Conservation (phyloP, 2,888 invertebrate species). For the Harpalus rufipes region DNA sequence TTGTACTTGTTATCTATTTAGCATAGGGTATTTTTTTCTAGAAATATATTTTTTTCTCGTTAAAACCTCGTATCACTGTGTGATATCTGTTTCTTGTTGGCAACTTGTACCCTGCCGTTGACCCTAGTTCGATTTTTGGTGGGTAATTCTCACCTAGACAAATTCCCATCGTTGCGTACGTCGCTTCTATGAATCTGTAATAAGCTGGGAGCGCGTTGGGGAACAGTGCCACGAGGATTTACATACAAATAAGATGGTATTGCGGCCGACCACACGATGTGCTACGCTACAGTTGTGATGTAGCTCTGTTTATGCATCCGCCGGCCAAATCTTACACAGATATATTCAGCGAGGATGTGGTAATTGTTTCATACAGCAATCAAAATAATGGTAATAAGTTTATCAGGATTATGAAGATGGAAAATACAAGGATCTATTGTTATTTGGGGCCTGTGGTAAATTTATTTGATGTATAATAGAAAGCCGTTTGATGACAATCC, state of each 20-base stretch:
- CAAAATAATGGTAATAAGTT: not conserved
- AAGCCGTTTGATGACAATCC: too few relatives aligned
- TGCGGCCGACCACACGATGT: conserved; percentile 34
- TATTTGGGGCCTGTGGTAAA: too few relatives aligned
- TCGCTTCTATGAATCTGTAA: conserved; percentile 65
- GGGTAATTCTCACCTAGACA: conserved; percentile 23
- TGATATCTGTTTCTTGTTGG: not conserved
- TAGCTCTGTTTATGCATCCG: conserved; percentile 45
- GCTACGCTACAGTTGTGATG: not conserved
- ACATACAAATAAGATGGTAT: conserved; percentile 67
- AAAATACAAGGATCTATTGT: too few relatives aligned
- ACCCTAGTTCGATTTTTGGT: not conserved
- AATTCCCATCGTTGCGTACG: not conserved
- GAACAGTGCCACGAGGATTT: conserved; percentile 63
- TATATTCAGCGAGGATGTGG: not conserved
- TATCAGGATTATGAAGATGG: not conserved
- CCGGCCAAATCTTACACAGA: conserved; percentile 17
- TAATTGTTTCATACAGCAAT: not conserved
- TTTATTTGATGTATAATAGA: too few relatives aligned
- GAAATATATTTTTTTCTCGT: too few relatives aligned
- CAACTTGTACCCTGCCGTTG: not conserved
- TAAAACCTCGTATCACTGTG: too few relatives aligned
- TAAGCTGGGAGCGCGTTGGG: conserved; percentile 57
- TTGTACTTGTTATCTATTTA: too few relatives aligned
- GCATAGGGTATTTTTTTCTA: too few relatives aligned